These are phyloP conservation scores for Anagrus nilaparvatae DNA, from an alignment of 1,140 invertebrate genomes.

Conservation along the genomic window DNA sequence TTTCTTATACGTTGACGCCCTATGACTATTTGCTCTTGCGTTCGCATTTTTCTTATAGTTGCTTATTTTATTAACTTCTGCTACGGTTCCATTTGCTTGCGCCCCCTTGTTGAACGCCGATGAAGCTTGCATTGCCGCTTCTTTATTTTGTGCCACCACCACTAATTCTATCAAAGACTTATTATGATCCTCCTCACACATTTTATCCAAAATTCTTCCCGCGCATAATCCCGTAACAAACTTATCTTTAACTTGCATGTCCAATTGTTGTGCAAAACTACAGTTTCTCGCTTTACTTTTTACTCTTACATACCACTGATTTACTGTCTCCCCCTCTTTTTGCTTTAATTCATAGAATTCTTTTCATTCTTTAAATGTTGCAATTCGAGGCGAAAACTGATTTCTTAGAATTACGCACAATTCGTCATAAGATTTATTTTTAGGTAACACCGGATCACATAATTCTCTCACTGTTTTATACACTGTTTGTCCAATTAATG, in stretches of 20 bases:
- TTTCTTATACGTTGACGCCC: neutral
- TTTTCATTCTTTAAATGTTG: slow-evolving; percentile 16
- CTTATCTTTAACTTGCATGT: slow-evolving; percentile 17
- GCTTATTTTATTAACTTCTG: neutral
- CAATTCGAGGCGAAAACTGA: slow-evolving; percentile 16
- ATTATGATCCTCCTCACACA: slow-evolving; percentile 14
- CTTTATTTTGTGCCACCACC: slow-evolving; percentile 11
- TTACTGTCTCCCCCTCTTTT: slow-evolving; percentile 10
- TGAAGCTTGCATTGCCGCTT: slow-evolving; percentile 11
- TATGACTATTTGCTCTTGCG: neutral
- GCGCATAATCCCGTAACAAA: slow-evolving; percentile 16
- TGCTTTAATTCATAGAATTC: slow-evolving; percentile 20
- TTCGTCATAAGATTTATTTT: slow-evolving; percentile 17
- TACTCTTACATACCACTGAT: slow-evolving; percentile 20
- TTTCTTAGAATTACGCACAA: slow-evolving; percentile 16
- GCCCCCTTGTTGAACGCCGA: neutral
- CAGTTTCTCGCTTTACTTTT: slow-evolving; percentile 17
- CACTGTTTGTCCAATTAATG: slow-evolving; percentile 12
- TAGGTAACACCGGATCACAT: slow-evolving; percentile 16
- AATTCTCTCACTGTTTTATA: slow-evolving; percentile 17
- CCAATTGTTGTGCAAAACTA: slow-evolving; percentile 17
- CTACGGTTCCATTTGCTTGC: neutral
- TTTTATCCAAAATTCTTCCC: slow-evolving; percentile 12
- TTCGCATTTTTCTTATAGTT: neutral
- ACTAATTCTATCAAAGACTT: slow-evolving; percentile 2